Evolutionary conservation across 2,888 invertebrate genomes (phyloP).

Genomic region (Eupithecia subumbrata): DNA sequence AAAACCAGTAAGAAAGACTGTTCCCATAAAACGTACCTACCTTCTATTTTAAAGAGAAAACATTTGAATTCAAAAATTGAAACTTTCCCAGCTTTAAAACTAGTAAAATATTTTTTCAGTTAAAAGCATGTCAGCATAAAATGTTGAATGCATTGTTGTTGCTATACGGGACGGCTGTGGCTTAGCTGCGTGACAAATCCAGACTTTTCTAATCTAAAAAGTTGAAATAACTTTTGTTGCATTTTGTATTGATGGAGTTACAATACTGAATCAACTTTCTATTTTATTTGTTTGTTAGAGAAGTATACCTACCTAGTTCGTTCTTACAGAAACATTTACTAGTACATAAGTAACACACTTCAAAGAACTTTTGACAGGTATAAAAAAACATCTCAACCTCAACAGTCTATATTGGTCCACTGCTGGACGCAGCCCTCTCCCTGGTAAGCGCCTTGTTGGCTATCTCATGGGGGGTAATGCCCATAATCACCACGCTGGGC

Average conservation of each 20-base stretch:
- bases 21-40: too few species aligned
- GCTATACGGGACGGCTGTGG: constrained; percentile 12
- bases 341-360: too few species aligned
- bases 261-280: constrained; percentile 1
- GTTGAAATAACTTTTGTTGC: constrained; percentile 30
- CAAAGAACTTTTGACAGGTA: too few species aligned
- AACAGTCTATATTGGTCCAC: too few species aligned
- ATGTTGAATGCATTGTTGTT: constrained; percentile 21
- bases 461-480: too few species aligned
- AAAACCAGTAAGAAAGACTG: not conserved
- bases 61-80: constrained; percentile 1
- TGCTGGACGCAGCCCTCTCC: too few species aligned
- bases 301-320: not conserved
- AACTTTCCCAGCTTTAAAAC: constrained; percentile 4
- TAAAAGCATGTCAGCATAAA: constrained; percentile 17
- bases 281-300: not conserved
- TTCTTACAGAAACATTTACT: too few species aligned
- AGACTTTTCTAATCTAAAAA: constrained; percentile 40
- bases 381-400: too few species aligned
- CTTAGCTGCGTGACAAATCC: constrained; percentile 30
- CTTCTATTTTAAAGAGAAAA: not conserved
- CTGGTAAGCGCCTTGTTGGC: too few species aligned
- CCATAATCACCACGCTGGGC: too few species aligned
- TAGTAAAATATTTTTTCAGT: constrained; percentile 20
- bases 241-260: constrained; percentile 12